Base-by-base conservation (phyloP, 2,888 invertebrate genomes). In the Platypus cylindrus region DNA sequence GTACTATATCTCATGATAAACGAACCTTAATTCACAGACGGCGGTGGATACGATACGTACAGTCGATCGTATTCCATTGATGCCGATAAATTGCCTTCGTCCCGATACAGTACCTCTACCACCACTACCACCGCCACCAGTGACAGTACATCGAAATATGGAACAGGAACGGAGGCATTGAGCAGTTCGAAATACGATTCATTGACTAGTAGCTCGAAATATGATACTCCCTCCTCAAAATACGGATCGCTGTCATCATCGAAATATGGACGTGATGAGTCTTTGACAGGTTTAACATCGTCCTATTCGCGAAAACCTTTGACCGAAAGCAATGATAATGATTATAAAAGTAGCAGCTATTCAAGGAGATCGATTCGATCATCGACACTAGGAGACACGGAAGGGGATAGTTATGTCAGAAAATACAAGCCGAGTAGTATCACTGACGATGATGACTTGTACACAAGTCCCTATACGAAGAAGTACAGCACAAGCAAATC, bases 21-120 rank as follows among this genome's bases (percentile, higher is more conserved):
- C 16, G 27, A 8, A 24, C 26, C 30, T 44, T 34, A 29, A 23
- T 54, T 45, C 53, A 47, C 57, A 59, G 59, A 58, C 47, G 56
- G 54, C 17, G 53, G 56, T 17, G 53, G 56, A 23, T 51, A 50
- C 37, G 58, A 58, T 37, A 51, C 48, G 51, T 30, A 43, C 55
- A 7, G 47, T 46, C 18, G 49, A 32, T 55, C 56, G 5, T 50
- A 54, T 5, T 51, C 51, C 32, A 48, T 53, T 9, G 45, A 48
- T 2, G 56, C 55, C 17, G 52, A 49, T 9, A 25, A 43, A 5
- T 26, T 25, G 3, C 46, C 50, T 5, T 49, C 52, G 1, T 52
- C 55, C 4, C 45, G 50, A 17, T 52, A 54, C 38, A 39, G 38
- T 20, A 30, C 46, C 3, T 49, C 49, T 23, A 36, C 47, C 24